These are phyloP conservation scores for Amblyjoppa fuscipennis DNA, from an alignment of 2,888 invertebrate species.

Conservation along the genomic window DNA sequence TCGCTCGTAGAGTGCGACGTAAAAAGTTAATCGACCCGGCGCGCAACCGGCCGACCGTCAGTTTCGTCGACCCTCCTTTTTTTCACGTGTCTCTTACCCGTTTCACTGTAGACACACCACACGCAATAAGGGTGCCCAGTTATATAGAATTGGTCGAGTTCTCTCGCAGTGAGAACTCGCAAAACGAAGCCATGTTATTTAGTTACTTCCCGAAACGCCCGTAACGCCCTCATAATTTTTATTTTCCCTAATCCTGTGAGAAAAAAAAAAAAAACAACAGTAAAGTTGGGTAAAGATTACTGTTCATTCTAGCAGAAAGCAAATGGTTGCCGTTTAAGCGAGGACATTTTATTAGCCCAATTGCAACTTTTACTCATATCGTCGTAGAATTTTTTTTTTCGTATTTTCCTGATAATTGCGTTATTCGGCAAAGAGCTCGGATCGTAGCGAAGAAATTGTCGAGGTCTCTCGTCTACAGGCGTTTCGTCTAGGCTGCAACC, in stretches of 20 bases:
- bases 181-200: slow-evolving; percentile 19
- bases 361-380: not conserved
- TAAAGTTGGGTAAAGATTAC: not conserved
- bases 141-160: slow-evolving; percentile 21
- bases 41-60: slow-evolving; percentile 59
- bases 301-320: too few species aligned
- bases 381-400: not conserved
- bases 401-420: not conserved
- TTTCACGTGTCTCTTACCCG: slow-evolving; percentile 48
- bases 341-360: too few species aligned
- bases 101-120: slow-evolving; percentile 17
- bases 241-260: not conserved
- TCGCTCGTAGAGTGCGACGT: slow-evolving; percentile 75
- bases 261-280: not conserved
- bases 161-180: not conserved
- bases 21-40: slow-evolving; percentile 77
- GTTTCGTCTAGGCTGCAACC: not conserved
- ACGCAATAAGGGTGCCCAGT: not conserved
- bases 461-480: not conserved
- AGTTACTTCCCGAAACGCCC: slow-evolving; percentile 3
- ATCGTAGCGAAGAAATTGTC: not conserved
- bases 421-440: not conserved
- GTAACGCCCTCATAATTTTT: slow-evolving; percentile 3
- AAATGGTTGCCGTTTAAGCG: not conserved
- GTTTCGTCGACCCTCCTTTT: slow-evolving; percentile 63